Conservation (phyloP, 2,888 invertebrate species). For the Nemotelus nigrinus region DNA sequence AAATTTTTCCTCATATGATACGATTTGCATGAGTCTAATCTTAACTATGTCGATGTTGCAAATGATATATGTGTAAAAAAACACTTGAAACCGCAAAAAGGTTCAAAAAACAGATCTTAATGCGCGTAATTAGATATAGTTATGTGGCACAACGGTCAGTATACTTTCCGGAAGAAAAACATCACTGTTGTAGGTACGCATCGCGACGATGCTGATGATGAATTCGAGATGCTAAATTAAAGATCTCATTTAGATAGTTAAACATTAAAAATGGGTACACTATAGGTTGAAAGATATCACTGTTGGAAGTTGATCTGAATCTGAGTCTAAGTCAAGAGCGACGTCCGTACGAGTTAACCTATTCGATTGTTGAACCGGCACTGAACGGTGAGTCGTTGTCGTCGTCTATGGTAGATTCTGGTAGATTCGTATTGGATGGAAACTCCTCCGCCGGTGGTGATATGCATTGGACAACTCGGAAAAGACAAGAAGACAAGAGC, state of each 20-base stretch:
- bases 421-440: constrained; percentile 20
- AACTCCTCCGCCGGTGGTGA: constrained; percentile 26
- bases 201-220: constrained; percentile 3
- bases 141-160: constrained; percentile 5
- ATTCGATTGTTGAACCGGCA: constrained; percentile 39
- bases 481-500: constrained; percentile 23
- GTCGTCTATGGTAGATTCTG: neutral
- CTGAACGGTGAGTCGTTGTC: neutral
- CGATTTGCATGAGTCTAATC: constrained; percentile 20
- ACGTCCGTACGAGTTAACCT: constrained; percentile 11
- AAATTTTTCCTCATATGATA: constrained; percentile 39
- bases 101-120: constrained; percentile 11
- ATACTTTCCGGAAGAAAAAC: neutral
- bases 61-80: constrained; percentile 23
- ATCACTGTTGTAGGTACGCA: constrained; percentile 1
- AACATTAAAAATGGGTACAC: constrained; percentile 17
- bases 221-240: constrained; percentile 10
- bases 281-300: constrained; percentile 3
- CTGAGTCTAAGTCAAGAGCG: neutral
- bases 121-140: neutral
- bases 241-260: neutral
- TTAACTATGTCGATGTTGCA: neutral
- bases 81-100: constrained; percentile 15
- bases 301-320: neutral
- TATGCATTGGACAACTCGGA: constrained; percentile 22